A percentile compares a stretch with the other conserved stretches of the same genome.
Conservation (phyloP, 2,888 invertebrate genomes). For the Cephonodes hylas region DNA sequence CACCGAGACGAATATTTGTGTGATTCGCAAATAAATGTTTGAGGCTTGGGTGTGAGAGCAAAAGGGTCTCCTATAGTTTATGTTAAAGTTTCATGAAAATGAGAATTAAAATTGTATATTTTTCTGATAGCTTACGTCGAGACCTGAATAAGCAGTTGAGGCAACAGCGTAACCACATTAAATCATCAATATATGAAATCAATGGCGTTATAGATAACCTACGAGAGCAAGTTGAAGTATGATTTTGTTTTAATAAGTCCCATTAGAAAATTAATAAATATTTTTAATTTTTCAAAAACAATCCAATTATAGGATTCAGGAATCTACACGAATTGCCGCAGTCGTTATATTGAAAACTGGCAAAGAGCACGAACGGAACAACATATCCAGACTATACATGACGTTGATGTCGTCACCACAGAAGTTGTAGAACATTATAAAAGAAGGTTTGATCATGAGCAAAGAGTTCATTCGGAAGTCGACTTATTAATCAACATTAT, state of each 20-base stretch:
- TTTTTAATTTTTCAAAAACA: background rate
- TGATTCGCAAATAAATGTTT: too few relatives aligned
- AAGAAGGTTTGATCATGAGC: conserved; percentile 53
- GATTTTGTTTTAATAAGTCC: conserved; percentile 13
- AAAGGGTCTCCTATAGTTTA: too few relatives aligned
- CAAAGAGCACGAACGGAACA: conserved; percentile 63
- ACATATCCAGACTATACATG: conserved; percentile 42
- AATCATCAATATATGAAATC: conserved; percentile 53
- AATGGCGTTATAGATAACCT: conserved; percentile 46
- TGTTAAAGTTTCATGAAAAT: too few relatives aligned
- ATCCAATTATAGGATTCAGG: conserved; percentile 34
- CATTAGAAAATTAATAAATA: too few relatives aligned
- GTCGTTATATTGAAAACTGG: conserved; percentile 60
- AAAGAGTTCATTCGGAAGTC: conserved; percentile 63
- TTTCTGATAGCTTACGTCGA: conserved; percentile 40
- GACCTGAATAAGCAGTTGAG: conserved; percentile 50
- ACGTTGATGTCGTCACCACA: conserved; percentile 39
- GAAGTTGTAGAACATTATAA: conserved; percentile 50
- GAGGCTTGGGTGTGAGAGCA: too few relatives aligned
- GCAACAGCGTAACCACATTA: conserved; percentile 56
- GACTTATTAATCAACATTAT: conserved; percentile 60
- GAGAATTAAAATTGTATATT: background rate
- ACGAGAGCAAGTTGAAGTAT: conserved; percentile 52
- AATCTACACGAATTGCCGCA: conserved; percentile 38
- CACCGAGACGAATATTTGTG: too few relatives aligned